Conservation (phyloP, 2,797 vertebrate species). For the Poeciliopsis paucimaculata region DNA sequence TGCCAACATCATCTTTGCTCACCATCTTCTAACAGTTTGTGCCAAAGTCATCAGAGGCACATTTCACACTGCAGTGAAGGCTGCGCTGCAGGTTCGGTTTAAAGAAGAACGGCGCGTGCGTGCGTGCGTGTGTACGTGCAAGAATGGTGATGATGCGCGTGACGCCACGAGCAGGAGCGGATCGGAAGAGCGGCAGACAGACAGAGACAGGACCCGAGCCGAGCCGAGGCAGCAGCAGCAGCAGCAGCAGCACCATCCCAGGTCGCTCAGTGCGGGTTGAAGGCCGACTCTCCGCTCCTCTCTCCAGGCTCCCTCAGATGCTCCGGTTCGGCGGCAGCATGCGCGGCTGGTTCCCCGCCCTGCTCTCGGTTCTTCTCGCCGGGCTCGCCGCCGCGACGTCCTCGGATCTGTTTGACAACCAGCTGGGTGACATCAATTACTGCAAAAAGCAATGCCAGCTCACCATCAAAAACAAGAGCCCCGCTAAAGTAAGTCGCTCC, state of each 20-base stretch:
- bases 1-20: background rate
- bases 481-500: conserved; percentile 82
- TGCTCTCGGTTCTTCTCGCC: conserved; percentile 77
- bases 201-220: conserved; percentile 31
- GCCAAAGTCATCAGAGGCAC: conserved; percentile 38
- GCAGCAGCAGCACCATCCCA: conserved; percentile 77
- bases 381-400: conserved; percentile 76
- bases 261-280: conserved; percentile 74
- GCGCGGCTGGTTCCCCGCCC: conserved; percentile 69
- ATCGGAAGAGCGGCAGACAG: conserved; percentile 47
- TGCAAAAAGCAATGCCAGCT: conserved; percentile 91
- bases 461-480: conserved; percentile 82
- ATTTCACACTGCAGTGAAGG: conserved; percentile 60
- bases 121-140: conserved; percentile 56
- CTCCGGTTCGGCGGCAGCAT: conserved; percentile 72
- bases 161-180: conserved; percentile 71
- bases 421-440: conserved; percentile 90
- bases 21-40: conserved; percentile 2
- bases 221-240: conserved; percentile 23
- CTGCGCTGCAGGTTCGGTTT: conserved; percentile 37
- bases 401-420: conserved; percentile 86
- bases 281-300: conserved; percentile 50
- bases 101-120: conserved; percentile 43
- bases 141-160: conserved; percentile 69
- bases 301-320: conserved; percentile 65